A percentile compares a stretch with the other conserved stretches of the same genome.
Conservation (phyloP, 1,140 invertebrate genomes). For the Dysdera silvatica region DNA sequence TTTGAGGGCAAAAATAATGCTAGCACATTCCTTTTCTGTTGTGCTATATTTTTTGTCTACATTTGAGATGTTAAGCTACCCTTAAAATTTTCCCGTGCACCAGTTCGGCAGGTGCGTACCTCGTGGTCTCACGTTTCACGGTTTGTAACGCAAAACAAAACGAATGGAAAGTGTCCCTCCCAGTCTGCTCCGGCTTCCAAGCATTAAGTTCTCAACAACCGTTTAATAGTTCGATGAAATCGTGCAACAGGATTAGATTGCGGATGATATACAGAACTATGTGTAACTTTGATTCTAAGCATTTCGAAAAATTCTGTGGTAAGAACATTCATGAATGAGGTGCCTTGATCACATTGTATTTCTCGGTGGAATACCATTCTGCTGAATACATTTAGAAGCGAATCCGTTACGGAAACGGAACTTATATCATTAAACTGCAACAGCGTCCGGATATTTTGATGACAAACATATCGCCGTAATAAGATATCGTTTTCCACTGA, state of each 20-base stretch:
- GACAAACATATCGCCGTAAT: background rate
- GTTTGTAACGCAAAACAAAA: too few species aligned
- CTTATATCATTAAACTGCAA: background rate
- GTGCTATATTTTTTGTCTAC: too few species aligned
- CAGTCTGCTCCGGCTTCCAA: background rate
- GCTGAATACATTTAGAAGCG: background rate
- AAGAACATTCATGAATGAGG: background rate
- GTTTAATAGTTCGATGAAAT: background rate
- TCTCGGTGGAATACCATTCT: background rate
- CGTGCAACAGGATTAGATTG: background rate
- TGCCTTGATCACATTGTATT: background rate
- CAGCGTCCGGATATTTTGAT: constrained; percentile 3
- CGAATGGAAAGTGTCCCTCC: background rate
- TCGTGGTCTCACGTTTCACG: background rate
- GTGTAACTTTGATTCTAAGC: background rate
- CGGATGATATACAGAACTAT: background rate
- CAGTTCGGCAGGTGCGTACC: background rate
- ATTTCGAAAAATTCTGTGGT: background rate
- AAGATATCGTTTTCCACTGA: background rate
- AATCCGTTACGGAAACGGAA: background rate
- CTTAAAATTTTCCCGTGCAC: background rate
- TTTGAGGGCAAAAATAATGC: too few species aligned
- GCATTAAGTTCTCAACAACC: background rate
- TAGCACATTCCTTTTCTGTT: too few species aligned
- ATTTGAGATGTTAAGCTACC: background rate